These are phyloP conservation scores for Rostratula benghalensis DNA, from an alignment of 2,113 vertebrate genomes.

Conservation along the genomic window DNA sequence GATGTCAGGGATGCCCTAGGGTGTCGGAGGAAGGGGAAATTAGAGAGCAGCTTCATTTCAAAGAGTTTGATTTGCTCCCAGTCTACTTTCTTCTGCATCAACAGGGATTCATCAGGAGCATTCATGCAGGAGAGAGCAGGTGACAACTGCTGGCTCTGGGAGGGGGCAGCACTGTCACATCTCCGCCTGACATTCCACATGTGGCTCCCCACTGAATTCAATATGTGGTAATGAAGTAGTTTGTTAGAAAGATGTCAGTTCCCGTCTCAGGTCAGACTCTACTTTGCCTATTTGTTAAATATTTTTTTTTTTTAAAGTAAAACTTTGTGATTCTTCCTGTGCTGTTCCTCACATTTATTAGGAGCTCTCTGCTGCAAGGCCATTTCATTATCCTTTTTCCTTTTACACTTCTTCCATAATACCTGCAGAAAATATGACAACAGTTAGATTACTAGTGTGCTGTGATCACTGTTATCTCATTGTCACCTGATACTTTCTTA, in stretches of 20 bases:
- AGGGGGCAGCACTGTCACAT: not conserved
- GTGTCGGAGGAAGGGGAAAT: not conserved
- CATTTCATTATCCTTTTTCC: not conserved
- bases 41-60: slow-evolving; percentile 13
- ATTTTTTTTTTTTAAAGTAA: not conserved
- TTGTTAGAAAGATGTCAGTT: not conserved
- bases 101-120: slow-evolving; percentile 13
- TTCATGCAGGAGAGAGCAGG: slow-evolving; percentile 37
- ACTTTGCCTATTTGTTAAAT: not conserved
- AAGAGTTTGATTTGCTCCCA: not conserved
- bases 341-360: not conserved
- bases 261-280: not conserved
- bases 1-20: not conserved
- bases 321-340: not conserved
- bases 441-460: not conserved
- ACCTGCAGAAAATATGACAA: not conserved
- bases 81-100: slow-evolving; percentile 5
- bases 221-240: not conserved
- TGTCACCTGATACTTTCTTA: not conserved
- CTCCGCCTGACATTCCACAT: not conserved
- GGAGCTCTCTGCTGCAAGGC: not conserved
- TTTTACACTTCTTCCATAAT: not conserved
- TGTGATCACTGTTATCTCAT: not conserved
- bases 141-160: not conserved
- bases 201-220: not conserved